A percentile compares a stretch with the other conserved stretches of the same genome.
These are phyloP conservation scores for Zaprionus africanus DNA, from an alignment of 1,140 invertebrate species.

Conservation along the genomic window DNA sequence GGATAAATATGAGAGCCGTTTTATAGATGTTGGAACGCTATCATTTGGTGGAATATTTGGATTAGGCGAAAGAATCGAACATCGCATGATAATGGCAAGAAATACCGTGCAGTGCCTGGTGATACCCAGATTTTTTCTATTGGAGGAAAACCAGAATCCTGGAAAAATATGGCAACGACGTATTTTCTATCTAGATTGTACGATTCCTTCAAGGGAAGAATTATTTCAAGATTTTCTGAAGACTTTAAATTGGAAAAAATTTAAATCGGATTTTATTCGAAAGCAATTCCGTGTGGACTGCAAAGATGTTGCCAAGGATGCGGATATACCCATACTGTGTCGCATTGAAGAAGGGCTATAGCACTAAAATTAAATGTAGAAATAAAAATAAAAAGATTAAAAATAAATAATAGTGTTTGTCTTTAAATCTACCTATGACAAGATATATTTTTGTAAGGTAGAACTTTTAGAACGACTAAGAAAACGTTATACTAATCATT, in stretches of 20 bases:
- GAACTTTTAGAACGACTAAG: too few species aligned
- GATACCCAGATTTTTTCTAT: slow-evolving; percentile 86
- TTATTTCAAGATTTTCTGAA: slow-evolving; percentile 85
- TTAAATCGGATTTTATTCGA: slow-evolving; percentile 84
- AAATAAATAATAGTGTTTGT: too few species aligned
- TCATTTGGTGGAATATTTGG: slow-evolving; percentile 79
- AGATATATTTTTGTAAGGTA: too few species aligned
- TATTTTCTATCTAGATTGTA: slow-evolving; percentile 85
- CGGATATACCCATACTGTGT: slow-evolving; percentile 79
- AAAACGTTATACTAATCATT: too few species aligned
- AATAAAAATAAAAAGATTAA: background rate
- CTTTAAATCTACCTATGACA: too few species aligned
- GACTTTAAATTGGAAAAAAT: slow-evolving; percentile 85
- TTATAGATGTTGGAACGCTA: slow-evolving; percentile 77
- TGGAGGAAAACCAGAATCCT: slow-evolving; percentile 85
- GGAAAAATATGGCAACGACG: slow-evolving; percentile 87
- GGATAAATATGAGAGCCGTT: slow-evolving; percentile 50
- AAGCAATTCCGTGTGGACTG: background rate
- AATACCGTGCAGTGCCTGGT: slow-evolving; percentile 85
- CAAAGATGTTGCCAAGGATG: slow-evolving; percentile 30
- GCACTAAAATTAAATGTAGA: background rate
- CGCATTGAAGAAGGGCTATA: slow-evolving; percentile 58
- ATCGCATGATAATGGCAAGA: slow-evolving; percentile 86
- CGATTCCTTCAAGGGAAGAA: slow-evolving; percentile 85
- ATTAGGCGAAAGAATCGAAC: slow-evolving; percentile 85